Base-by-base conservation (phyloP, 2,113 vertebrate species). In the Tretioscincus oriximinensis region DNA sequence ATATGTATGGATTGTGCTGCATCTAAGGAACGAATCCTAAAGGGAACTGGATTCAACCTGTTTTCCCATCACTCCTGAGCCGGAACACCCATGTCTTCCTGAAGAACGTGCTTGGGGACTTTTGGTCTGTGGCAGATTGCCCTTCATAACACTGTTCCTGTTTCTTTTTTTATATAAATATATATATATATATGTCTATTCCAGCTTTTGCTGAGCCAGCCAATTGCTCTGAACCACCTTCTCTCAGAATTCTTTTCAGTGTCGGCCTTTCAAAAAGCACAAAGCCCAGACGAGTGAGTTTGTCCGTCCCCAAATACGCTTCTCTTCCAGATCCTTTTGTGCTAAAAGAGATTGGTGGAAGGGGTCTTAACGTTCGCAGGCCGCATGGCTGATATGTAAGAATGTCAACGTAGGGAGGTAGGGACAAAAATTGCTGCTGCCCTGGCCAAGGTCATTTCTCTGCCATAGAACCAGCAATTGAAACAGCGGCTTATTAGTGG, bases 181-280 rank as follows among this genome's bases (percentile, higher is more conserved):
- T n/a, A 41, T 41, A 41, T 41, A 41, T 41, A 41, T 41, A 41
- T 41, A 41, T 41, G 35, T 41, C 31, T 21, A 12, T 76, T 31
- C 26, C 9, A 9, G 31, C 64, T 41, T 71, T 54, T 18, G 51
- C 35, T 76, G 80, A 81, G 51, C 65, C 73, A 47, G 22, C 10
- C 1, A 26, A 75, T 26, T 14, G 51, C 26, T 9, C 1, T 6
- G 16, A 24, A 14, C 20, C 26, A 14, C 29, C 6, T n/a, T 26
- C 21, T 69, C 35, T 54, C 45, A n/a, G 21, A 2, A 49, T 47
- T 29, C 21, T 66, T 28, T 63, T 64, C 60, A 18, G n/a, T 58
- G 21, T 60, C 3, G 41, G 72, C 51, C 73, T 76, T 76, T 68
- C 65, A 54, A 70, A 45, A 81, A 81, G 80, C 80, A 81, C 73